Evolutionary conservation across 2,888 invertebrate genomes (phyloP).

Genomic region (Luffia ferchaultella): DNA sequence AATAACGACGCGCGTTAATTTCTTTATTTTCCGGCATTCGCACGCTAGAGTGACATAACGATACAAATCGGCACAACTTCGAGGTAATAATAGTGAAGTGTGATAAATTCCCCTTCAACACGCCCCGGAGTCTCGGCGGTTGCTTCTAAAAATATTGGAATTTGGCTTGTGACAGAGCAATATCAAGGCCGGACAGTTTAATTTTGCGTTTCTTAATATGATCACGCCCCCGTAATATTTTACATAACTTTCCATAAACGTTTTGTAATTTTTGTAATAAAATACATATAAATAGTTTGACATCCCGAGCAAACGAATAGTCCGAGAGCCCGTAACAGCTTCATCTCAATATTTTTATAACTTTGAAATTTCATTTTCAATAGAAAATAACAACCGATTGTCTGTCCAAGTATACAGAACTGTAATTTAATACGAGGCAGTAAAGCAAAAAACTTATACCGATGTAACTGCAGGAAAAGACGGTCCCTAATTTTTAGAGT

Average conservation of each 20-base stretch:
- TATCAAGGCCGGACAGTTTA: conserved; percentile 43
- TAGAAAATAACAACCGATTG: too few species aligned
- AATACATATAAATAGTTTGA: too few species aligned
- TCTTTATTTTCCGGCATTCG: not conserved
- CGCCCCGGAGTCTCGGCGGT: not conserved
- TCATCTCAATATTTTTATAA: too few species aligned
- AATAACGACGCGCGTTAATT: not conserved
- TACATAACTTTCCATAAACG: not conserved
- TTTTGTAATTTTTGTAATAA: not conserved
- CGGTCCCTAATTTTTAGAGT: too few species aligned
- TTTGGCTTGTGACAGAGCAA: conserved; percentile 32
- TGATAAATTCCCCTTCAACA: not conserved
- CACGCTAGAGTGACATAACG: not conserved
- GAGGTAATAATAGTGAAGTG: not conserved
- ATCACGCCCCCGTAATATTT: not conserved
- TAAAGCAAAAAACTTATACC: too few species aligned
- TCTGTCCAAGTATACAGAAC: too few species aligned
- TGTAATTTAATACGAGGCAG: too few species aligned
- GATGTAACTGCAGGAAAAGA: too few species aligned
- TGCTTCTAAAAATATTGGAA: conserved; percentile 47
- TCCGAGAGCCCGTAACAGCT: too few species aligned
- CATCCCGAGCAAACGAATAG: too few species aligned
- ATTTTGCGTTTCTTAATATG: conserved; percentile 18
- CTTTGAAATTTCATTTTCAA: too few species aligned
- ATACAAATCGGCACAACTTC: not conserved